Conservation (phyloP, 2,888 invertebrate genomes). For the Orthosia incerta region DNA sequence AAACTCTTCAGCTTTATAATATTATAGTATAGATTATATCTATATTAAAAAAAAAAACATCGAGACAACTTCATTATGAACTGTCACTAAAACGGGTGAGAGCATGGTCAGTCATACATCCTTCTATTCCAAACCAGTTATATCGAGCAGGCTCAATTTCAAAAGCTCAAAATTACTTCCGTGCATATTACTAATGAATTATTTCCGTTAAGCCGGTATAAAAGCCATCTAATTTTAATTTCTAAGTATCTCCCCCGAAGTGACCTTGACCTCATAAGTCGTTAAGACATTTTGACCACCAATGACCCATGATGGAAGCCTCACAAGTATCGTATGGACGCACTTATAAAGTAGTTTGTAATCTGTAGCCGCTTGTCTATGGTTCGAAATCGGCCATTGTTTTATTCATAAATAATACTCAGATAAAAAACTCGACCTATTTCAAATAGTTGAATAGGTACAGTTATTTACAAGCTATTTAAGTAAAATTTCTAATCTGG, state of each 20-base stretch:
- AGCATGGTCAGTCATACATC: not conserved
- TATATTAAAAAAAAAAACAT: not conserved
- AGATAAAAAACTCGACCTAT: not conserved
- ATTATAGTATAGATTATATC: too few relatives aligned
- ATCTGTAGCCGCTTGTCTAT: conserved; percentile 29
- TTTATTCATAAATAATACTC: conserved; percentile 1
- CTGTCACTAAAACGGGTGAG: not conserved
- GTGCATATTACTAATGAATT: not conserved
- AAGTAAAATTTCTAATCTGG: not conserved
- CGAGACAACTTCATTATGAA: not conserved
- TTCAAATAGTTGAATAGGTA: conserved; percentile 2
- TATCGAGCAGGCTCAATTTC: not conserved
- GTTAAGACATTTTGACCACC: conserved; percentile 15
- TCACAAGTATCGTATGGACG: conserved; percentile 14
- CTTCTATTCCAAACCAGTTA: conserved; percentile 1
- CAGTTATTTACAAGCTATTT: not conserved
- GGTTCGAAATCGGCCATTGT: conserved; percentile 6
- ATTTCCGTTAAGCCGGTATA: conserved; percentile 9
- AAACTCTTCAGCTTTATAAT: too few relatives aligned
- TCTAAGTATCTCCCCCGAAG: not conserved
- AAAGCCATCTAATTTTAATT: conserved; percentile 5
- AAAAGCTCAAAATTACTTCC: not conserved
- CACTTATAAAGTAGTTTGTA: conserved; percentile 46
- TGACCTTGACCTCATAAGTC: conserved; percentile 31
- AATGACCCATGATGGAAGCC: conserved; percentile 43